Evolutionary conservation across 2,888 invertebrate species (phyloP), one percentile per base, ranked within the genome.

Genomic region (Blastobasis lacticolella): DNA sequence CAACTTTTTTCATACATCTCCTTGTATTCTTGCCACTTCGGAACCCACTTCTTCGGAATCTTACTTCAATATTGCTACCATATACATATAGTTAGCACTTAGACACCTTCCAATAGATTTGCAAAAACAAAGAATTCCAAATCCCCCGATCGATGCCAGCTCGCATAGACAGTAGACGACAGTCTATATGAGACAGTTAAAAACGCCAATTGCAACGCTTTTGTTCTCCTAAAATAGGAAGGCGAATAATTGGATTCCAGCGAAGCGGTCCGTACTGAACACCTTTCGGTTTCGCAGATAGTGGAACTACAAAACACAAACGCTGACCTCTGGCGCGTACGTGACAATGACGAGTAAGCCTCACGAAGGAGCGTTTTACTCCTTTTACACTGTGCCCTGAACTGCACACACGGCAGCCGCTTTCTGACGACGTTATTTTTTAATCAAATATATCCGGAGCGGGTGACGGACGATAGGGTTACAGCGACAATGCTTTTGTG

Each of bases 351-450:
- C 78, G 77, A 78, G 75, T 87, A 78, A 87, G 84, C 84, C 78
- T 70, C 71, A 69, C 61, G 54, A 75, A 78, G 74, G 68, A 71
- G 61, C 60, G 68, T 85, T 85, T 85, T 88, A 73, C 78, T 83
- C 81, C 76, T 83, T 85, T 86, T 87, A 64, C 67, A 71, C 73
- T 66, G 66, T 73, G 78, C 71, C 71, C 75, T 69, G 64, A 67
- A 67, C 74, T 63, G 61, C 65, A 63, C 65, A 62, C 57, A 60
- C 63, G 64, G 52, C 74, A 62, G 70, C 73, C 81, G 80, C 75
- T 81, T 87, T 86, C 88, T 87, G 88, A 86, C 87, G 88, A 88
- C 88, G 87, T 89, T 89, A 88, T 88, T 89, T 89, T 89, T 89
- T 89, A 88, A 89, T 88, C 88, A 88, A 89, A 89, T 88, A 88